phyloP scores from a whole-genome alignment of 2,113 vertebrate genomes.

The Gasterosteus nipponicus region DNA sequence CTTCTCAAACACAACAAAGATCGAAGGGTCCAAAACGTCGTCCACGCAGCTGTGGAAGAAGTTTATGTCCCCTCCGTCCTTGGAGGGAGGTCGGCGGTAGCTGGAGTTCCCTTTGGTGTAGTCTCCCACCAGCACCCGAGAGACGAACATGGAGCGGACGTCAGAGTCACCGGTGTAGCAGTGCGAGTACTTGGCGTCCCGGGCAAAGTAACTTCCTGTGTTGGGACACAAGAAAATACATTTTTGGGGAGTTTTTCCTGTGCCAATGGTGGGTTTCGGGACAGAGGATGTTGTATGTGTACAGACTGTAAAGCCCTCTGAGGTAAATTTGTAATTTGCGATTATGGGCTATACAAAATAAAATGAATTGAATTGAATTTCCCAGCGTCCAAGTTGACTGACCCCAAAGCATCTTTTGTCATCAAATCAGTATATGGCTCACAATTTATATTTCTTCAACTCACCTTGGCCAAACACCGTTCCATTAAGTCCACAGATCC shows the following conservation, averaged over 20 bases:
- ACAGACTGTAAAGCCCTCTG: too few species aligned
- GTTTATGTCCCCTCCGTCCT: constrained; percentile 65
- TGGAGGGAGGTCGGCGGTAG: constrained; percentile 85
- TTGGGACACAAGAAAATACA: constrained; percentile 17
- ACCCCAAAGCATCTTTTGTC: background rate
- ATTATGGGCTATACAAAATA: too few species aligned
- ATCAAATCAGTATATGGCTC: background rate
- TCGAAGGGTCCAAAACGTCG: constrained; percentile 79
- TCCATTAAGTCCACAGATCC: constrained; percentile 81
- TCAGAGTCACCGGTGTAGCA: constrained; percentile 66
- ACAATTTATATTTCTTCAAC: background rate
- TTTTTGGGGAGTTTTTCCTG: too few species aligned
- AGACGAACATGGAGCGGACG: constrained; percentile 84
- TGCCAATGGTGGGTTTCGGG: too few species aligned
- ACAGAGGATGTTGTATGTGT: too few species aligned
- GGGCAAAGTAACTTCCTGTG: constrained; percentile 94
- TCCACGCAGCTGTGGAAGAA: constrained; percentile 94
- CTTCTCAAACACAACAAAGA: constrained; percentile 93
- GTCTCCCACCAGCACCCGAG: constrained; percentile 89
- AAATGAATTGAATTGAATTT: too few species aligned
- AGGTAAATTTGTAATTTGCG: too few species aligned
- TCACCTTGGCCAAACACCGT: constrained; percentile 84
- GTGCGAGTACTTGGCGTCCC: constrained; percentile 88
- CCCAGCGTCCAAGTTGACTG: background rate
- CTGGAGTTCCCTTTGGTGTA: constrained; percentile 78